A percentile compares a stretch with the other conserved stretches of the same genome.
These are phyloP conservation scores for Vombatus ursinus DNA, from an alignment of 2,113 vertebrate genomes.

Conservation along the genomic window DNA sequence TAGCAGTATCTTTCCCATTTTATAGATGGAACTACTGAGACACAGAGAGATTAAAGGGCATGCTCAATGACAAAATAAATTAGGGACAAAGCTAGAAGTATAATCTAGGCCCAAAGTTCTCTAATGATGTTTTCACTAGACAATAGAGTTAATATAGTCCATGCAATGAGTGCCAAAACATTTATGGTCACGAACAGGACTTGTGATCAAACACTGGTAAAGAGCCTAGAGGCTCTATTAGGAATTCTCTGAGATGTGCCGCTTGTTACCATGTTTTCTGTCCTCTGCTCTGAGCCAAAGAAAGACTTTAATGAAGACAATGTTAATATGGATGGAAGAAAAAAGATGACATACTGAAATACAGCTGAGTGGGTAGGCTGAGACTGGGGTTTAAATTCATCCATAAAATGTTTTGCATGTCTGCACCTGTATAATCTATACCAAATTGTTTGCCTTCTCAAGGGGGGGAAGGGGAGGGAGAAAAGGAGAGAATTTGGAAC, in stretches of 20 bases:
- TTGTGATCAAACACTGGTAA: neutral
- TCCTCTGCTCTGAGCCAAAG: neutral
- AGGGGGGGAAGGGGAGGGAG: neutral
- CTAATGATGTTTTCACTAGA: neutral
- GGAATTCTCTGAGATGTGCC: neutral
- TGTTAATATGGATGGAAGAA: neutral
- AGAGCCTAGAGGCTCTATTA: neutral
- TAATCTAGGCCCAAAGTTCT: neutral
- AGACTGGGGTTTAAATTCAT: neutral
- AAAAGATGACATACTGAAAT: neutral
- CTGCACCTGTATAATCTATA: neutral
- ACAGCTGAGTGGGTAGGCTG: neutral
- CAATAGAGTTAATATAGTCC: rapidly evolving
- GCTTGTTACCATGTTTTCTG: neutral
- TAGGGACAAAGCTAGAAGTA: neutral
- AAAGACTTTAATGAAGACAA: neutral
- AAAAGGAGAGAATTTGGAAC: neutral
- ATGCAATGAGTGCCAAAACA: neutral
- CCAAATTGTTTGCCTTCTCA: neutral
- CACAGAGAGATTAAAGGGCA: neutral
- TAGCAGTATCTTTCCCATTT: neutral
- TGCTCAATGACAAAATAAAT: neutral
- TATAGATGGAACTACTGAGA: neutral
- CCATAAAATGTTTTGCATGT: neutral
- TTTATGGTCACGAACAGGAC: rapidly evolving